Evolutionary conservation across 2,113 vertebrate genomes (phyloP), one percentile per base, ranked within the genome.

Genomic region (Polyodon spathula): DNA sequence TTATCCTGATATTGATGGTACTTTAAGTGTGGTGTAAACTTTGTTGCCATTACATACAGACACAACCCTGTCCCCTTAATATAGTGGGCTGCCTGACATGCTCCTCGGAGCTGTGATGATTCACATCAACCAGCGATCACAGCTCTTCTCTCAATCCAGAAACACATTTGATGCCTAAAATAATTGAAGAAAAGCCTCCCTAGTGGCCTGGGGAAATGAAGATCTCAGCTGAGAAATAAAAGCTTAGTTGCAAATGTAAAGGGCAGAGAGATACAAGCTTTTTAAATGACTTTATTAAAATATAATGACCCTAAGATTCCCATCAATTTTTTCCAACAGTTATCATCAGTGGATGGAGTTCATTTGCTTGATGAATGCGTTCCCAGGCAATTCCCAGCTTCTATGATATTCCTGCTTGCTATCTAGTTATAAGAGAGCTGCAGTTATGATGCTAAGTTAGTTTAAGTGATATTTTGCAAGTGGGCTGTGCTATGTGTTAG

Each of bases 251-350:
- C 77, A 77, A 68, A 73, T 72, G 74, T 72, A 77, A 68, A 67
- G 66, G 66, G 72, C 27, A 27, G 63, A 78, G 78, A 40, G 50
- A 80, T 72, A 82, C 78, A 81, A 78, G 71, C 66, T 71, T 83
- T 76, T 79, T 78, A 83, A 86, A 83, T 83, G 81, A 69, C 76
- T 78, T 81, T 78, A 83, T 84, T 78, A 81, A 77, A 79, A 78
- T 78, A 78, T 82, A 78, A 84, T 78, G 75, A 66, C 64, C 59
- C 70, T 68, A 63, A 73, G 73, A 78, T 78, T 81, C 73, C 71
- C 64, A 59, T 70, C 65, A 72, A 81, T 84, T 81, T 78, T 79
- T 81, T 79, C 74, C 64, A 61, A 61, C 59, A 61, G 65, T 70
- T 71, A 71, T 75, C 78, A 40, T 51, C 52, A n/a, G 52, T 40